Base-by-base conservation (phyloP, 1,140 invertebrate species). In the Ctenoplectra terminalis region DNA sequence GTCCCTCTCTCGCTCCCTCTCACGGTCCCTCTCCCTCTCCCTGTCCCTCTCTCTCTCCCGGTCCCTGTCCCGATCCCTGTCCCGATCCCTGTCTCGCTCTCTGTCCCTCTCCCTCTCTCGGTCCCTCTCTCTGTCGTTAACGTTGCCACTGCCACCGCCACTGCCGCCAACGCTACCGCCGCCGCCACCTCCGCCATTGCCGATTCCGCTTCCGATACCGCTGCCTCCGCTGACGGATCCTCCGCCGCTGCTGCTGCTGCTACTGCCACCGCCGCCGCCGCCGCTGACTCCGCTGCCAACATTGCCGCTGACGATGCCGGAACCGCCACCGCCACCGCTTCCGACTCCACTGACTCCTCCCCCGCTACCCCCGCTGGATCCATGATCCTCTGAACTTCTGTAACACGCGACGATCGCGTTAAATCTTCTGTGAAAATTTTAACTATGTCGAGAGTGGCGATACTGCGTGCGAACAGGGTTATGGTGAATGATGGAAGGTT, bases 371-470 rank as follows among this genome's bases (percentile, higher is more conserved):
- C 89, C 90, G 83, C 83, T 66, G 83, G 92, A 88, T 90, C 91
- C 92, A 77, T 92, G 92, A 91, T 92, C 91, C 90, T 93, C 92
- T 73, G 92, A 90, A 89, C 87, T 93, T 89, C 92, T 93, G 87
- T 58, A 91, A 89, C 66, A 85, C n/a, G 34, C n/a, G 20, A 73
- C 54, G 56, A 37, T 52, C 34, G n/a, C n/a, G 37, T 67, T 76
- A 75, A n/a, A n/a, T n/a, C n/a, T n/a, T n/a, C n/a, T n/a, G n/a
- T n/a, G n/a, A n/a, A n/a, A n/a, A n/a, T n/a, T n/a, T n/a, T n/a
- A n/a, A n/a, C n/a, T n/a, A n/a, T n/a, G n/a, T n/a, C n/a, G n/a
- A n/a, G n/a, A n/a, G n/a, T n/a, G n/a, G n/a, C n/a, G n/a, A n/a
- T n/a, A n/a, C n/a, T n/a, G n/a, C n/a, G n/a, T n/a, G n/a, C n/a